Conservation (phyloP, 1,140 invertebrate genomes). For the Tetranychus cinnabarinus region DNA sequence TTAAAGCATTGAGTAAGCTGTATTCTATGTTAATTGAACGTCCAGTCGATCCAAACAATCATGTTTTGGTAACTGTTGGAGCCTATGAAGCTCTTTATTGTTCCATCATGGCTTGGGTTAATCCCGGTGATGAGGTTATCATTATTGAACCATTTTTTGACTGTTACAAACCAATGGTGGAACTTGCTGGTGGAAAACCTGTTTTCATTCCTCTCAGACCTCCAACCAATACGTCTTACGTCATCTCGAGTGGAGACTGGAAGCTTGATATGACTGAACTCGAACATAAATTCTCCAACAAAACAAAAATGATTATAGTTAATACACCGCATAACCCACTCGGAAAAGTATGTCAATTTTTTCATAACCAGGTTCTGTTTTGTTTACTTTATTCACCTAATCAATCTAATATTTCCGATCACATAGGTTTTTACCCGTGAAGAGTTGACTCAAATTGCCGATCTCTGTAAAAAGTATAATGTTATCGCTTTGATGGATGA, state of each 20-base stretch:
- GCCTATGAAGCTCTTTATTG: slow-evolving; percentile 27
- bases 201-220: slow-evolving; percentile 59
- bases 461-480: slow-evolving; percentile 71
- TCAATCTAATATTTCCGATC: slow-evolving; percentile 10
- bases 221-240: not conserved
- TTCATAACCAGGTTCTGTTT: not conserved
- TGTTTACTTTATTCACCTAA: not conserved
- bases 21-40: slow-evolving; percentile 22
- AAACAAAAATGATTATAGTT: slow-evolving; percentile 80
- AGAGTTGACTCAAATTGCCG: slow-evolving; percentile 45
- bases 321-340: slow-evolving; percentile 90
- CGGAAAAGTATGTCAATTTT: slow-evolving; percentile 46
- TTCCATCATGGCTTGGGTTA: slow-evolving; percentile 23
- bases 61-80: slow-evolving; percentile 27
- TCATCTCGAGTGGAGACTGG: slow-evolving; percentile 55
- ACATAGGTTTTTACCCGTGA: slow-evolving; percentile 23
- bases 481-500: slow-evolving; percentile 77
- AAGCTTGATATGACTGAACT: slow-evolving; percentile 58
- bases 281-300: slow-evolving; percentile 46
- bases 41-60: slow-evolving; percentile 21
- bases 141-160: slow-evolving; percentile 96
- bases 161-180: slow-evolving; percentile 83
- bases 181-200: slow-evolving; percentile 54
- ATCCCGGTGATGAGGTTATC: slow-evolving; percentile 36
- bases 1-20: slow-evolving; percentile 23